phyloP scores from a whole-genome alignment of 2,888 invertebrate species.

The Xestia rhomboidea region DNA sequence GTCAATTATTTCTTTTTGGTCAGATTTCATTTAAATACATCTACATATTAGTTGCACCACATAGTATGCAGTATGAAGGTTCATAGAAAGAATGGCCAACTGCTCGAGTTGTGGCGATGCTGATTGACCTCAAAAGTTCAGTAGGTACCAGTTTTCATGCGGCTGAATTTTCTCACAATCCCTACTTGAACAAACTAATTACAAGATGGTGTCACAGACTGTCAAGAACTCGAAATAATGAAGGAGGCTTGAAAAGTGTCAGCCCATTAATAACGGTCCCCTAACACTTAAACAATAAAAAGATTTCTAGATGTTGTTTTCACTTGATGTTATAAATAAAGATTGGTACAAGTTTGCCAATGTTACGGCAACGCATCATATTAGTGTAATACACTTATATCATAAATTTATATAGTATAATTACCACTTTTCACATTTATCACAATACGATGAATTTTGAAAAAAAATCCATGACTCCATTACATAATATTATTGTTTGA shows the following conservation, averaged over 20 bases:
- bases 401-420: background rate
- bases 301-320: background rate
- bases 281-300: conserved; percentile 13
- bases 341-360: background rate
- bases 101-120: background rate
- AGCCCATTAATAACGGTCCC: conserved; percentile 28
- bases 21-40: background rate
- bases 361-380: background rate
- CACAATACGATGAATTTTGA: background rate
- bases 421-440: background rate
- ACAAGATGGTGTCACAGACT: conserved; percentile 30
- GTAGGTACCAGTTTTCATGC: background rate
- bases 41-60: background rate
- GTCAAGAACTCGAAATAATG: conserved; percentile 49
- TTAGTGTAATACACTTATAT: background rate
- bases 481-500: too few species aligned
- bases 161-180: background rate
- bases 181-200: conserved; percentile 41
- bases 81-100: background rate
- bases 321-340: background rate
- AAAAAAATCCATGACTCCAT: too few species aligned
- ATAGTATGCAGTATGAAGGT: background rate
- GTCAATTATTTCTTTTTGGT: background rate
- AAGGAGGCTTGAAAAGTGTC: conserved; percentile 32
- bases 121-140: background rate